Conservation (phyloP, 2,888 invertebrate genomes). For the Asteroscopus sphinx region DNA sequence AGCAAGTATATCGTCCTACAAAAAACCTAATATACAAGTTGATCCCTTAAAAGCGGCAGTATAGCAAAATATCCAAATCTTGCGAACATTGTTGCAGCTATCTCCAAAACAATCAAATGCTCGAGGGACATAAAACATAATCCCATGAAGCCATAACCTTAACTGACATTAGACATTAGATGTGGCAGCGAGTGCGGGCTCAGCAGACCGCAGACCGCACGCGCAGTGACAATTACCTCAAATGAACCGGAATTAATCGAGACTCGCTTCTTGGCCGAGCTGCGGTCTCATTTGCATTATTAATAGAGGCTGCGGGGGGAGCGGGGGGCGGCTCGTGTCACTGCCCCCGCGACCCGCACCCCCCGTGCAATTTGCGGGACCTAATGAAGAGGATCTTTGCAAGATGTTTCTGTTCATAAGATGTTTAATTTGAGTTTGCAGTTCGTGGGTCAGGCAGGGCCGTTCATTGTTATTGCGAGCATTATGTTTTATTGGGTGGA, state of each 20-base stretch:
- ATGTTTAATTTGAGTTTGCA: constrained; percentile 89
- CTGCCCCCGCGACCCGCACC: constrained; percentile 73
- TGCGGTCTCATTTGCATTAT: constrained; percentile 90
- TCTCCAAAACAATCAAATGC: constrained; percentile 9
- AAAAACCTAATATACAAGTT: too few species aligned
- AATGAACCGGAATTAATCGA: constrained; percentile 90
- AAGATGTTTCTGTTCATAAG: constrained; percentile 89
- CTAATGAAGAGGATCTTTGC: constrained; percentile 89
- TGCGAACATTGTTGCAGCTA: background rate
- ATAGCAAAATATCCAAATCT: background rate
- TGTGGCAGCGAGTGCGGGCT: constrained; percentile 54
- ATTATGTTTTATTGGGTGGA: constrained; percentile 72
- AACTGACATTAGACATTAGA: constrained; percentile 59
- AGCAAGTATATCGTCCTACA: too few species aligned
- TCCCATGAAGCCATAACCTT: constrained; percentile 53
- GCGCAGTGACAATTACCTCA: constrained; percentile 89
- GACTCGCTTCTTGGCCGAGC: constrained; percentile 88
- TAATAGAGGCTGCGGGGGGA: constrained; percentile 85
- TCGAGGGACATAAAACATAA: constrained; percentile 43
- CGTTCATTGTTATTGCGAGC: constrained; percentile 84
- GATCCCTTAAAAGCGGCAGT: background rate
- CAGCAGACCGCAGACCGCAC: constrained; percentile 80
- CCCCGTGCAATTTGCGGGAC: constrained; percentile 83
- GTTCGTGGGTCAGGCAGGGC: constrained; percentile 82
- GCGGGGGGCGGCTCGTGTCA: constrained; percentile 75